Evolutionary conservation across 1,140 invertebrate species (phyloP).

Genomic region (Lordiphosa collinella): DNA sequence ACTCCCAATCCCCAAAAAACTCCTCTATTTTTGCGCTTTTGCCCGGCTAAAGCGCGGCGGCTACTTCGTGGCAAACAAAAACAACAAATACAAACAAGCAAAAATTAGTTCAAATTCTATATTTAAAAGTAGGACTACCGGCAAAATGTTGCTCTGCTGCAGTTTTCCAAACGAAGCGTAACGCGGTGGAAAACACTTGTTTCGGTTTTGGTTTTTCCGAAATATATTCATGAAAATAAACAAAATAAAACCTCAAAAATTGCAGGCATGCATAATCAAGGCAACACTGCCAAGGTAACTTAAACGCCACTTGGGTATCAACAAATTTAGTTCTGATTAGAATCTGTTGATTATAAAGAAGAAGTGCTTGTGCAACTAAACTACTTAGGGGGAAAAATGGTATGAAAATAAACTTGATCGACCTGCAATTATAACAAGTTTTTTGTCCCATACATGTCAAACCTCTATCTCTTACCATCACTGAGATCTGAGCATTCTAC

Average conservation of each 20-base stretch:
- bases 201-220: slow-evolving; percentile 43
- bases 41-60: slow-evolving; percentile 34
- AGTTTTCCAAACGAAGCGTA: slow-evolving; percentile 70
- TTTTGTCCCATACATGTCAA: no score
- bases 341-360: slow-evolving; percentile 8
- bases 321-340: slow-evolving; percentile 9
- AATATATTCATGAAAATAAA: slow-evolving; percentile 7
- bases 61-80: slow-evolving; percentile 32
- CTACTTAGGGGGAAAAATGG: no score
- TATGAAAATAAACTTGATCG: no score
- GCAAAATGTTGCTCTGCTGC: slow-evolving; percentile 64
- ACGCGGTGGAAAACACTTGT: slow-evolving; percentile 72
- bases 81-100: slow-evolving; percentile 42
- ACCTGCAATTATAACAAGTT: no score
- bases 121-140: slow-evolving; percentile 75
- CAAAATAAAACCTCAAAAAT: slow-evolving; percentile 19
- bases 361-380: background rate
- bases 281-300: slow-evolving; percentile 40
- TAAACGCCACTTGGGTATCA: background rate
- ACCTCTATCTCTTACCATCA: no score
- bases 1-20: slow-evolving; percentile 14
- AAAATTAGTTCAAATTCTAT: slow-evolving; percentile 76
- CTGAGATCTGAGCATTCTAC: no score
- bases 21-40: slow-evolving; percentile 70
- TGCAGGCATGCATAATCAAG: slow-evolving; percentile 31